Base-by-base conservation (phyloP, 2,113 vertebrate species). In the Oreochromis aureus region DNA sequence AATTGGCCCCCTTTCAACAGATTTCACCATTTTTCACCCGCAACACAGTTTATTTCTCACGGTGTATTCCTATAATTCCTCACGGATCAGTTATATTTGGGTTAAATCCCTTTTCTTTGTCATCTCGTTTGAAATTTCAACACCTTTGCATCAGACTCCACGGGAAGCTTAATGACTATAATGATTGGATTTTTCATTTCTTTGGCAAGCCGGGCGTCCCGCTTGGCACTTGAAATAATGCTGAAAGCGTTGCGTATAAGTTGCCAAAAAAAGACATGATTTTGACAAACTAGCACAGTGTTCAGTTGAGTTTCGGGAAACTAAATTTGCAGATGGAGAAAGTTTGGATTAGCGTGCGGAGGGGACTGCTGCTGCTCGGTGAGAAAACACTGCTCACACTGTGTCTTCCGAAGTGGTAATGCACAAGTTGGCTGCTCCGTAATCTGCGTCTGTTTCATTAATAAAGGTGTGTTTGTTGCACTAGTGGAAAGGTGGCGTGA, bases 321-420 rank as follows among this genome's bases (percentile, higher is more conserved):
- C 44, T 2, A 18, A 84, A 85, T 9, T 84, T 89, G 87, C 83
- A 90, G 91, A 84, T 88, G 91, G 71, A 83, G 91, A 83, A 81
- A 81, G 82, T 87, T 90, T 92, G 89, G 87, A 89, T 92, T 19
- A 32, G 88, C 53, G 54, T 86, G 80, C 22, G 11, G 32, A 85
- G 19, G 44, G 44, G 58, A n/a, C 63, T 80, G 73, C 44, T 81
- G 87, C 66, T 78, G 22, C 88, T 34, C 13, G 22, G 84, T 66
- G 85, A 90, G 84, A 61, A 86, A 89, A 94, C 92, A 94, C 89
- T 92, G 89, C 85, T 87, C 82, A 32, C 56, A 79, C 87, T 93
- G 90, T 94, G 79, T 92, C 32, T 19, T 79, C 13, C 54, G 89
- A 34, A 66, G 86, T 36, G 51, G 73, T 66, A 82, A 56, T 3